A percentile compares a stretch with the other conserved stretches of the same genome.
phyloP scores from a whole-genome alignment of 2,888 invertebrate genomes.

The Tethea ocularis region DNA sequence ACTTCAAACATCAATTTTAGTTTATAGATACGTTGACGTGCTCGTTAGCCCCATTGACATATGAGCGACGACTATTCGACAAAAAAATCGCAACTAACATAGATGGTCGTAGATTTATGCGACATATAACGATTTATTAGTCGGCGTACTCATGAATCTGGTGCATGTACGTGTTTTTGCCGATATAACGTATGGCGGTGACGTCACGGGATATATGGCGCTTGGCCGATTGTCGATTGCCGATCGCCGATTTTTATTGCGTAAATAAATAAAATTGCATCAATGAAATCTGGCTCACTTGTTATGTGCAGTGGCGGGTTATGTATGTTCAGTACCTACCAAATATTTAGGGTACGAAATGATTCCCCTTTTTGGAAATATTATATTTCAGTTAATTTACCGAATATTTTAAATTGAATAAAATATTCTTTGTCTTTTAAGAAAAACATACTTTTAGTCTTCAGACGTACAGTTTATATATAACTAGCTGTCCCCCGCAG shows the following conservation, averaged over 20 bases:
- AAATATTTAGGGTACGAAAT: background rate
- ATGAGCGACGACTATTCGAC: slow-evolving; percentile 21
- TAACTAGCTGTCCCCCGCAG: no score
- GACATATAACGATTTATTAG: slow-evolving; percentile 52
- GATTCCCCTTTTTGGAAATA: no score
- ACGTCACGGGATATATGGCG: slow-evolving; percentile 49
- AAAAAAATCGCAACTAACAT: slow-evolving; percentile 49
- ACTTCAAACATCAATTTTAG: background rate
- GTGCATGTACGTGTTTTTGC: slow-evolving; percentile 49
- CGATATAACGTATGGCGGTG: slow-evolving; percentile 43
- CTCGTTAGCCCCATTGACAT: slow-evolving; percentile 31
- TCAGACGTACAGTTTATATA: background rate
- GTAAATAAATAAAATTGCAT: slow-evolving; percentile 52
- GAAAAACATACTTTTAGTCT: no score
- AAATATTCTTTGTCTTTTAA: no score
- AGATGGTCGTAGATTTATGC: slow-evolving; percentile 50
- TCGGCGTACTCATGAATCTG: slow-evolving; percentile 49
- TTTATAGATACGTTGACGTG: slow-evolving; percentile 13
- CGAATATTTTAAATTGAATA: no score
- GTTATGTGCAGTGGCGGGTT: slow-evolving; percentile 15
- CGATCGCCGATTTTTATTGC: slow-evolving; percentile 42
- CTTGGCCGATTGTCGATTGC: slow-evolving; percentile 28
- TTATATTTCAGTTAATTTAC: no score
- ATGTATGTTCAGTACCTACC: slow-evolving; percentile 9
- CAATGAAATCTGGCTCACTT: slow-evolving; percentile 32